These are phyloP conservation scores for Bubo scandiacus DNA, from an alignment of 2,113 vertebrate genomes.

Conservation along the genomic window DNA sequence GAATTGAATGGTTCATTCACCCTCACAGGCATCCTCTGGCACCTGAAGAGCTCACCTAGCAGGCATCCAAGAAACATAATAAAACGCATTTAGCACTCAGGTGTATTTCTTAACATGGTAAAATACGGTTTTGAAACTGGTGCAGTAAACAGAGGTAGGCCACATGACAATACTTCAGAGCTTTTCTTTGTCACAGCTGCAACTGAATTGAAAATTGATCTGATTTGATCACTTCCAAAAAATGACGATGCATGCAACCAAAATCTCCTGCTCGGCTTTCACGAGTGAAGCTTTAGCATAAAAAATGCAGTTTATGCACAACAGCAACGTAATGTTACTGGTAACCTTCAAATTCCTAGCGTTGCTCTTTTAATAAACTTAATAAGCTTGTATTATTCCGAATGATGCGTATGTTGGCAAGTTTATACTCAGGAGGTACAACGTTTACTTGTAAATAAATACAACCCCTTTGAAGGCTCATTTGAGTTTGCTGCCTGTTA, in stretches of 20 bases:
- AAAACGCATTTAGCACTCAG: background rate
- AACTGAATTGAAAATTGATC: background rate
- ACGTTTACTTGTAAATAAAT: background rate
- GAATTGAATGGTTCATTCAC: background rate
- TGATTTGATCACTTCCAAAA: background rate
- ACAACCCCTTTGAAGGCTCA: background rate
- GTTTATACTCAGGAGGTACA: background rate
- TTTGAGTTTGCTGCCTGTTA: background rate
- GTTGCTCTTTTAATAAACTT: background rate
- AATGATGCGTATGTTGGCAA: background rate
- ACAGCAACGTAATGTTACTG: accelerated
- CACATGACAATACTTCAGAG: background rate
- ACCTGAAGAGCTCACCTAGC: background rate
- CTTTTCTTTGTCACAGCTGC: background rate
- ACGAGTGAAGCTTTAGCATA: background rate
- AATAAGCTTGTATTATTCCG: background rate
- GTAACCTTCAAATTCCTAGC: background rate
- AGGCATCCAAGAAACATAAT: background rate
- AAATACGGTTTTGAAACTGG: background rate
- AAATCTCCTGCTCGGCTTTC: background rate
- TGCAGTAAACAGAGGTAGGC: background rate
- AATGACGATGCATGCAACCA: background rate
- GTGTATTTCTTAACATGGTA: background rate
- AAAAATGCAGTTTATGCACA: background rate
- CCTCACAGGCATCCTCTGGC: background rate